phyloP scores from a whole-genome alignment of 2,797 vertebrate genomes.

The Salmo trutta region DNA sequence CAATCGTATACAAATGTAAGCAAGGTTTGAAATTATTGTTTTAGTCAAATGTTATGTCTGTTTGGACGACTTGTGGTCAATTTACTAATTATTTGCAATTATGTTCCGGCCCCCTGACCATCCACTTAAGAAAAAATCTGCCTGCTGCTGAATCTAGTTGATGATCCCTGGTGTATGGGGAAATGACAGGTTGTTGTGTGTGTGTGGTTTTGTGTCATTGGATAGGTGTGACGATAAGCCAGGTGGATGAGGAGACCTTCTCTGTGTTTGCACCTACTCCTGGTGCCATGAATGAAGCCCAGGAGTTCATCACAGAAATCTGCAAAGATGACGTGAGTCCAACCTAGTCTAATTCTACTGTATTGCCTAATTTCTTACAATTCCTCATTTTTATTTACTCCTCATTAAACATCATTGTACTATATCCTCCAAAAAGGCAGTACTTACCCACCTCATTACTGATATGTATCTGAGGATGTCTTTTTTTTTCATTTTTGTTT shows the following conservation, averaged over 20 bases:
- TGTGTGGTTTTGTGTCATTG: neutral
- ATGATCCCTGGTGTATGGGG: neutral
- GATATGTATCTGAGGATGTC: neutral
- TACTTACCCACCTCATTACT: neutral
- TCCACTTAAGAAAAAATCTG: too few relatives aligned
- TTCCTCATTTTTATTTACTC: neutral
- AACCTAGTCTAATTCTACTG: neutral
- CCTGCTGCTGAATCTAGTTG: too few relatives aligned
- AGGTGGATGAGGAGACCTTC: conserved; percentile 94
- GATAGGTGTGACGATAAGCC: conserved; percentile 91
- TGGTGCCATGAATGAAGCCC: conserved; percentile 91
- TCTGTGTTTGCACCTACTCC: conserved; percentile 95
- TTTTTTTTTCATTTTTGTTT: conserved; percentile 25
- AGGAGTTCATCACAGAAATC: conserved; percentile 88
- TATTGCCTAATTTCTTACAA: too few relatives aligned
- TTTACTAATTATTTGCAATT: too few relatives aligned
- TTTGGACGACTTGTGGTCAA: too few relatives aligned
- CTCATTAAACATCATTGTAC: neutral
- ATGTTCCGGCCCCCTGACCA: too few relatives aligned
- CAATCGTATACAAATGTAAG: too few relatives aligned
- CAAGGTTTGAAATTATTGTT: too few relatives aligned
- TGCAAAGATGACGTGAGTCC: conserved; percentile 93
- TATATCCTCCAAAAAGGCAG: neutral
- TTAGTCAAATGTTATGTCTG: too few relatives aligned
- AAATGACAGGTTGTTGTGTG: neutral